Conservation (phyloP, 2,113 vertebrate species). For the Saccopteryx leptura region DNA sequence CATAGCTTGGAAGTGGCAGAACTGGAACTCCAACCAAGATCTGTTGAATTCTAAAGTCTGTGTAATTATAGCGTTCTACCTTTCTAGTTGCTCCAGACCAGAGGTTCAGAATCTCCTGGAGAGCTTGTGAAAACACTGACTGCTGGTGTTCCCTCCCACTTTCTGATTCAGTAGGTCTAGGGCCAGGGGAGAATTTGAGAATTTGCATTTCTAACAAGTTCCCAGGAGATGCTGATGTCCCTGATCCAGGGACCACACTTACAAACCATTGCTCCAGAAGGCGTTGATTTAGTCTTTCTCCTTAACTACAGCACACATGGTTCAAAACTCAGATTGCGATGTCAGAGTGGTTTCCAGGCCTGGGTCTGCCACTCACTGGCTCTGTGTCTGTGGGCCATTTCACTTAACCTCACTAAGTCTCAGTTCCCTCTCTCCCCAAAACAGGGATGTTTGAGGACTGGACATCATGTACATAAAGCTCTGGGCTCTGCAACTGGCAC, state of each 20-base stretch:
- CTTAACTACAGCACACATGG: fast-evolving
- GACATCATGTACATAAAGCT: not conserved
- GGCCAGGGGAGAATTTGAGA: not conserved
- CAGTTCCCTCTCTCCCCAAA: not conserved
- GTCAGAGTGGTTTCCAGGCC: not conserved
- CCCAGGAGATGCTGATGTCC: fast-evolving
- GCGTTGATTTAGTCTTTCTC: not conserved
- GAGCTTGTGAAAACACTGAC: not conserved
- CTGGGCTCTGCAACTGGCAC: not conserved
- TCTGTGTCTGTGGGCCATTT: not conserved
- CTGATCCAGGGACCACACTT: fast-evolving
- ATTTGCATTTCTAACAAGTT: not conserved
- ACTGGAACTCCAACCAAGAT: not conserved
- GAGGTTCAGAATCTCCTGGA: not conserved
- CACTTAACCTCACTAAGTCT: not conserved
- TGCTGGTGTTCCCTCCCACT: not conserved
- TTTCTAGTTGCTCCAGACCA: not conserved
- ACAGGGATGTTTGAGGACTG: not conserved
- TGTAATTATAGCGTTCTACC: not conserved
- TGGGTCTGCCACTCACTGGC: not conserved
- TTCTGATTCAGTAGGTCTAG: not conserved
- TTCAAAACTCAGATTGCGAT: fast-evolving
- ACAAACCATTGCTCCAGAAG: not conserved
- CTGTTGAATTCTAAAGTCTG: not conserved
- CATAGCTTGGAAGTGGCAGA: not conserved